Conservation (phyloP, 2,888 invertebrate species). For the Clivina fossor region DNA sequence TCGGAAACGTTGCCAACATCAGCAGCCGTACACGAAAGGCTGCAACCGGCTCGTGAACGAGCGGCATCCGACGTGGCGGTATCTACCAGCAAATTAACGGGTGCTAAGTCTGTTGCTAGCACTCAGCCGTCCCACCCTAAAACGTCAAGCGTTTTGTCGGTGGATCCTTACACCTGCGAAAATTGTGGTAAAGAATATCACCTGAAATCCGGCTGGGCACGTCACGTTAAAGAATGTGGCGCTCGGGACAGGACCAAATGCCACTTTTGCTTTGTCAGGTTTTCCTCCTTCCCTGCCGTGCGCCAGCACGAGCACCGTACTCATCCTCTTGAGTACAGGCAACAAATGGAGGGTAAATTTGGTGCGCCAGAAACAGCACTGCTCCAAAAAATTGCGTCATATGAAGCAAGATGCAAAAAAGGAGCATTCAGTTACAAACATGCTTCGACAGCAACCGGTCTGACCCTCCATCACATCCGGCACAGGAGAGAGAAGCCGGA, state of each 20-base stretch:
- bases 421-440: background rate
- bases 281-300: background rate
- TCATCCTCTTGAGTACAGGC: background rate
- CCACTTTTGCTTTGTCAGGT: background rate
- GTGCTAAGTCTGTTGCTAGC: too few relatives aligned
- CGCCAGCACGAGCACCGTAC: background rate
- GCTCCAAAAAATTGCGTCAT: background rate
- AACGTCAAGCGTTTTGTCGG: too few relatives aligned
- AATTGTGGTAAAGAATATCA: too few relatives aligned
- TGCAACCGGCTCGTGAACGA: too few relatives aligned
- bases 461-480: background rate
- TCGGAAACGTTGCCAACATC: too few relatives aligned
- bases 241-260: background rate
- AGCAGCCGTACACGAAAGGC: too few relatives aligned
- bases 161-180: too few relatives aligned
- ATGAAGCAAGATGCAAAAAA: background rate
- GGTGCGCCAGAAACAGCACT: background rate
- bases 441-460: background rate
- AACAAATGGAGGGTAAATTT: background rate
- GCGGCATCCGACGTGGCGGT: too few relatives aligned
- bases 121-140: too few relatives aligned
- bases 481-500: slow-evolving; percentile 1
- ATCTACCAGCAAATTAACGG: too few relatives aligned
- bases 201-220: background rate
- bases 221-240: background rate